Conservation (phyloP, 2,888 invertebrate genomes). For the Drepana falcataria region DNA sequence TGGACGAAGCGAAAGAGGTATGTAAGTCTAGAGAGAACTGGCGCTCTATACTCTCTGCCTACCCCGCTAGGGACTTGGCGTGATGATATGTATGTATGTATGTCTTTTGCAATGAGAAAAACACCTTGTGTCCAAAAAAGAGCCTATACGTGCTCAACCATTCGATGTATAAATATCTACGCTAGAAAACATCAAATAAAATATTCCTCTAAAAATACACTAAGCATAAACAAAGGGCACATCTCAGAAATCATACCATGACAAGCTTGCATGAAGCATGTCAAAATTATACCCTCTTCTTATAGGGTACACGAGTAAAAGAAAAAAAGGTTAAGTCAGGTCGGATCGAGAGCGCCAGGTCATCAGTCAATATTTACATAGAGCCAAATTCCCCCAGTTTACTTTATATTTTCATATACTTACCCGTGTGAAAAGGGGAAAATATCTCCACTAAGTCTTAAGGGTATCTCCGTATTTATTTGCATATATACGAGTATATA, state of each 20-base stretch:
- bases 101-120: too few relatives aligned
- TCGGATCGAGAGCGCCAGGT: slow-evolving; percentile 16
- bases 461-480: slow-evolving; percentile 1
- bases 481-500: background rate
- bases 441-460: slow-evolving; percentile 9
- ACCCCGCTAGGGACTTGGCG: too few relatives aligned
- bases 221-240: background rate
- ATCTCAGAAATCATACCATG: background rate
- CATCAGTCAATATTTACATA: slow-evolving; percentile 51
- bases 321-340: slow-evolving; percentile 37
- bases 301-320: slow-evolving; percentile 5
- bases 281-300: slow-evolving; percentile 13
- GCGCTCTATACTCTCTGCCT: too few relatives aligned
- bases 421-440: slow-evolving; percentile 9
- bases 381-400: slow-evolving; percentile 42
- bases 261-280: slow-evolving; percentile 3
- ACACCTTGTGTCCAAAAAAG: too few relatives aligned
- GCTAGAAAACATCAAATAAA: background rate
- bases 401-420: slow-evolving; percentile 32
- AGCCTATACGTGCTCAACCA: too few relatives aligned
- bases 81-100: too few relatives aligned
- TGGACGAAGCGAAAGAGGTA: too few relatives aligned
- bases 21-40: too few relatives aligned
- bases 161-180: background rate
- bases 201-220: background rate